Evolutionary conservation across 2,113 vertebrate species (phyloP).

Genomic region (Cairina moschata): DNA sequence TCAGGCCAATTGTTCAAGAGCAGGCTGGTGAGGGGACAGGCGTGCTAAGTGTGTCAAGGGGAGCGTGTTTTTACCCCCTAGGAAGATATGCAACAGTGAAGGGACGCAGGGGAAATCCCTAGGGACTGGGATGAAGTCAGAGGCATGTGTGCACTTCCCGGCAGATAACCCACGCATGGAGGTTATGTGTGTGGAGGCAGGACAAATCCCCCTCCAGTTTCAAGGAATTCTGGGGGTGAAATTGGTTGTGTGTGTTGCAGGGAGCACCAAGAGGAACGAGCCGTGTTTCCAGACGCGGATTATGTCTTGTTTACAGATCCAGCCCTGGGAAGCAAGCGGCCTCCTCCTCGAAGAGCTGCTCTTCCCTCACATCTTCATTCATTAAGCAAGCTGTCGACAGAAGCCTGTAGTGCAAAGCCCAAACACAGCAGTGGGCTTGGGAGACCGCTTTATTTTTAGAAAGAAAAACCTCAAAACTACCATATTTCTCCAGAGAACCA

Average conservation of each 20-base stretch:
- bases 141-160: background rate
- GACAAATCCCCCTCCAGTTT: background rate
- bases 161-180: background rate
- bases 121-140: background rate
- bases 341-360: slow-evolving; percentile 12
- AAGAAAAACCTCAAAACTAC: background rate
- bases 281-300: background rate
- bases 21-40: background rate
- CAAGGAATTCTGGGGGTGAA: background rate
- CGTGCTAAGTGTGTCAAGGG: background rate
- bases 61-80: accelerated
- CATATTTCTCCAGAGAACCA: slow-evolving; percentile 7
- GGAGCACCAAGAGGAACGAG: background rate
- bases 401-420: slow-evolving; percentile 2
- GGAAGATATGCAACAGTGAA: background rate
- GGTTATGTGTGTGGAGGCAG: background rate
- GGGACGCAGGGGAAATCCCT: background rate
- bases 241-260: background rate
- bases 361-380: slow-evolving; percentile 48
- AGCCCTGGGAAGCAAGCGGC: slow-evolving; percentile 10
- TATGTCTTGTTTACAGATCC: background rate
- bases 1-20: slow-evolving; percentile 45
- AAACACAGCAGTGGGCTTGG: background rate
- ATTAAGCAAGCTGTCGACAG: slow-evolving; percentile 29
- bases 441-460: slow-evolving; percentile 40